Evolutionary conservation across 2,888 invertebrate species (phyloP).

Genomic region (Eugnorisma glareosa): DNA sequence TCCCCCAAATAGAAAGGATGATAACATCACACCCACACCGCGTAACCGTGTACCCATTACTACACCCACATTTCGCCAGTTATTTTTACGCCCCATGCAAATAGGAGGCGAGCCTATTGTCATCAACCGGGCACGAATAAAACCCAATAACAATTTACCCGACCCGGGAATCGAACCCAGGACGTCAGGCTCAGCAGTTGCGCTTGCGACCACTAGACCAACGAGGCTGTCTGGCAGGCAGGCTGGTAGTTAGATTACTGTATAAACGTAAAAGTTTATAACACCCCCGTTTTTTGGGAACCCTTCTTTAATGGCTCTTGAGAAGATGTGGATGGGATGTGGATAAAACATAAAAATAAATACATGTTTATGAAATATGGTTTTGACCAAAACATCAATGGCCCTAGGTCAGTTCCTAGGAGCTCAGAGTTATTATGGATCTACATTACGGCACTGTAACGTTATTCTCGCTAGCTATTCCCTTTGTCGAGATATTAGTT

Average conservation of each 20-base stretch:
- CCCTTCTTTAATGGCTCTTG: too few species aligned
- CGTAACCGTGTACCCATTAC: too few species aligned
- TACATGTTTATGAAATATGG: neutral
- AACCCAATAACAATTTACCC: too few species aligned
- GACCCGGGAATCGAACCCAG: too few species aligned
- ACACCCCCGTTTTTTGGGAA: neutral
- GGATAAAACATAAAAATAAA: neutral
- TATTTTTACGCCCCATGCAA: too few species aligned
- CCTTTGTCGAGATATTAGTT: neutral
- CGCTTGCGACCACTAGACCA: too few species aligned
- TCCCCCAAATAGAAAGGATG: neutral
- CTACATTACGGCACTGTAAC: neutral
- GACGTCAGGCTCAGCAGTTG: too few species aligned
- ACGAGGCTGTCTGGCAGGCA: too few species aligned
- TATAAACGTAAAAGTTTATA: neutral
- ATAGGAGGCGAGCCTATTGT: too few species aligned
- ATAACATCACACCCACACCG: neutral
- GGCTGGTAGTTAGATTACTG: neutral
- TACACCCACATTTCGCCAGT: too few species aligned
- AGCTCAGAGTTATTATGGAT: neutral
- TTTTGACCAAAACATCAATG: neutral
- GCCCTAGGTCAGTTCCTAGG: neutral
- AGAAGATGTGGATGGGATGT: neutral
- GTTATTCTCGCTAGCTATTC: neutral
- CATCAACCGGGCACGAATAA: too few species aligned